Evolutionary conservation across 2,888 invertebrate genomes (phyloP).

Genomic region (Cryptus armator): DNA sequence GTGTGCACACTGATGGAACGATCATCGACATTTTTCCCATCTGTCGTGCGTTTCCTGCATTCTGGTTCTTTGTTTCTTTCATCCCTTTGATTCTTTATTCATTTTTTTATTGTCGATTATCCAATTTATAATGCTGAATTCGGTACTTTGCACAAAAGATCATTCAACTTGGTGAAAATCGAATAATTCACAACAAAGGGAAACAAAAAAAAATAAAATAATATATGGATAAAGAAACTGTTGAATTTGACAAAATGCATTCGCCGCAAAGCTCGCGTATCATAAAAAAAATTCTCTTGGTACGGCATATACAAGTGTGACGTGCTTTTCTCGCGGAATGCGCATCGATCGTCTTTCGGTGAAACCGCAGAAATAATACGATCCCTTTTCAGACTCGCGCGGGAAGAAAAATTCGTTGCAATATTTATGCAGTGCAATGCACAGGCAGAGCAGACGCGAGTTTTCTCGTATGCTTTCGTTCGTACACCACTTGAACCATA

Average conservation of each 20-base stretch:
- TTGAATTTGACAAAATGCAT: neutral
- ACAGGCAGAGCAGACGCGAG: slow-evolving; percentile 60
- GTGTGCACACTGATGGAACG: neutral
- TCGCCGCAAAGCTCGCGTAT: too few relatives aligned
- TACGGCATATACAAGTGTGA: neutral
- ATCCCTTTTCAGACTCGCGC: neutral
- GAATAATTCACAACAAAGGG: neutral
- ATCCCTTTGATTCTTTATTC: neutral
- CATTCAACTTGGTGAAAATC: neutral
- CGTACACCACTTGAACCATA: slow-evolving; percentile 33
- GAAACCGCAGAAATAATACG: slow-evolving; percentile 23
- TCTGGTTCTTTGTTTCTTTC: neutral
- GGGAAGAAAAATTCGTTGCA: slow-evolving; percentile 50
- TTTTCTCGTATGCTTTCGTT: slow-evolving; percentile 22
- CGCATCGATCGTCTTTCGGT: neutral
- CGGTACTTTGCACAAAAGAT: neutral
- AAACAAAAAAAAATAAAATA: neutral
- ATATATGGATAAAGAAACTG: neutral
- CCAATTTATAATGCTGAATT: neutral
- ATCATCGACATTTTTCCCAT: neutral
- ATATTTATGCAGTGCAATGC: slow-evolving; percentile 65
- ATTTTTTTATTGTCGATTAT: neutral
- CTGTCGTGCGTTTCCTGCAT: neutral
- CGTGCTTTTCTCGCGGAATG: neutral
- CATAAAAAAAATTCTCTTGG: too few relatives aligned